Base-by-base conservation (phyloP, 2,797 vertebrate species). In the Decapterus maruadsi region DNA sequence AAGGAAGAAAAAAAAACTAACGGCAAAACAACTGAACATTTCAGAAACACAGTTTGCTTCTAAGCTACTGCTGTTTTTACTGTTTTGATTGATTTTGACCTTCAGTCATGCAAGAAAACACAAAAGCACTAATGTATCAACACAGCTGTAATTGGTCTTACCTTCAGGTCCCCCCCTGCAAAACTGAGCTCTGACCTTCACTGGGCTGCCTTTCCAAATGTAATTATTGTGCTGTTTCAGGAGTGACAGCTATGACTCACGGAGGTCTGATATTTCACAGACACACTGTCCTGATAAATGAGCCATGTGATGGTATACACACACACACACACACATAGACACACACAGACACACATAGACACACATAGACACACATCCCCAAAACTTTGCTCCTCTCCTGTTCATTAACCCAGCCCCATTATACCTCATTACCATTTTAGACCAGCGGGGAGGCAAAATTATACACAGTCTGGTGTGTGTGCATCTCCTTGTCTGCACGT, bases 341-440 rank as follows among this genome's bases (percentile, higher is more conserved):
- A 75, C 67, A 53, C 61, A 42, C 64, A 53, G 59, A 42, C 45
- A 75, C 69, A 80, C 67, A 53, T 59, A 42, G 36, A 75, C 76
- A 75, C 67, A 53, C 61, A 42, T 64, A 53, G 59, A 42, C 45
- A 75, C 76, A 75, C 69, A 80, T 38, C 70, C 75, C 79, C 68
- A 61, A 85, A 87, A 90, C 79, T 65, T 78, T 72, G 36, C 78
- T 85, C 70, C 40, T 90, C 80, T 85, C 38, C 87, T 84, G 82
- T 78, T 92, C 87, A 92, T 92, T 92, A 91, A 85, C 80, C 64
- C 80, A 60, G 57, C 75, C 75, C 73, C 83, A 84, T 91, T 90
- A 87, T 26, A 80, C 77, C 85, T 90, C 87, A 89, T 91, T 91
- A 83, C 63, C 78, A 76, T 74, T 80, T 72, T 6, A 81, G 81